Conservation (phyloP, 2,888 invertebrate genomes). For the Frankliniella fusca region DNA sequence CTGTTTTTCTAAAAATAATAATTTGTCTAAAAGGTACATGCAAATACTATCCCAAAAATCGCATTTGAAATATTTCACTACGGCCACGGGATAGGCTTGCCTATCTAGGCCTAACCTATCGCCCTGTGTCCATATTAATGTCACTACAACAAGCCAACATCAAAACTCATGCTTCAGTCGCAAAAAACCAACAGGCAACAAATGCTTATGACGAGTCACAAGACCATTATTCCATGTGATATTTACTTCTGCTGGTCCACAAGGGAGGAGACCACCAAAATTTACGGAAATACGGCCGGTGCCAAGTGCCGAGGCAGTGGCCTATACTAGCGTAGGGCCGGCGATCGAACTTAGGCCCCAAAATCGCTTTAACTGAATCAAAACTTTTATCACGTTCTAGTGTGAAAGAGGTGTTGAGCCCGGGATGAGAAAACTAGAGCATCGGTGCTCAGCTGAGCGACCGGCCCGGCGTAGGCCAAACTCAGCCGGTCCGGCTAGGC, state of each 20-base stretch:
- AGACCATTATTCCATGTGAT: background rate
- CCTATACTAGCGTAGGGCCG: background rate
- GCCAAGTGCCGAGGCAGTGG: background rate
- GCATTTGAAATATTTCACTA: no score
- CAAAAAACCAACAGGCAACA: background rate
- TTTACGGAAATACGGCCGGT: background rate
- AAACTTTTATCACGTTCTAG: background rate
- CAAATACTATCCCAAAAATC: background rate
- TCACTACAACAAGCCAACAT: background rate
- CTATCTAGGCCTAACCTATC: constrained; percentile 7
- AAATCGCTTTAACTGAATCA: background rate
- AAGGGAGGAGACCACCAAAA: background rate
- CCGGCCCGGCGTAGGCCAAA: constrained; percentile 1
- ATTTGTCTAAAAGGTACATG: background rate
- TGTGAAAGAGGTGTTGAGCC: constrained; percentile 3
- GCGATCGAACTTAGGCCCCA: background rate
- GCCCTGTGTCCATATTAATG: background rate
- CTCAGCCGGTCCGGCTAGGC: constrained; percentile 11
- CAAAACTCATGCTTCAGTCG: background rate
- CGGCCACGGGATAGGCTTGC: background rate
- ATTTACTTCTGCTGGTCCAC: background rate
- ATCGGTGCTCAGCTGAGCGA: constrained; percentile 14
- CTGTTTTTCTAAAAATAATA: no score
- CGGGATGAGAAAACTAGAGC: constrained; percentile 22
- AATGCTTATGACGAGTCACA: background rate